These are phyloP conservation scores for Hofmannophila pseudospretella DNA, from an alignment of 2,888 invertebrate species.

Conservation along the genomic window DNA sequence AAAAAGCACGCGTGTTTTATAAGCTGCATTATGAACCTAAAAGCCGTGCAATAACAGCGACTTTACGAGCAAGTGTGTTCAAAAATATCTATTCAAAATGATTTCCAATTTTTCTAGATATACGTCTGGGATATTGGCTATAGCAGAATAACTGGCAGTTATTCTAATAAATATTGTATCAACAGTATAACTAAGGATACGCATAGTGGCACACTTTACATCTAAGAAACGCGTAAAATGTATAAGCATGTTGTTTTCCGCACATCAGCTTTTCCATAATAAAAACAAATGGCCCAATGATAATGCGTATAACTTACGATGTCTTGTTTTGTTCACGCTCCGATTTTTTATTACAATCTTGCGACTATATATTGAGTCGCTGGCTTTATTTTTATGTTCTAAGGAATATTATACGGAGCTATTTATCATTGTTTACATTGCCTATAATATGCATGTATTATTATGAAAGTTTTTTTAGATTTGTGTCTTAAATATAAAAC, in stretches of 20 bases:
- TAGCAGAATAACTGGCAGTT: too few relatives aligned
- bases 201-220: slow-evolving; percentile 3
- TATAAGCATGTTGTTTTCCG: slow-evolving; percentile 23
- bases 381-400: slow-evolving; percentile 11
- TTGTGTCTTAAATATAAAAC: too few relatives aligned
- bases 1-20: too few relatives aligned
- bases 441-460: background rate
- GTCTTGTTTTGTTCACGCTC: slow-evolving; percentile 45
- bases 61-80: too few relatives aligned
- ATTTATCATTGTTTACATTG: background rate
- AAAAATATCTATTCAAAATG: too few relatives aligned
- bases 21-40: too few relatives aligned
- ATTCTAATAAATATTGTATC: too few relatives aligned
- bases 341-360: slow-evolving; percentile 26
- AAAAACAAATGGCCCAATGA: slow-evolving; percentile 64
- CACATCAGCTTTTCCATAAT: slow-evolving; percentile 45
- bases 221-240: slow-evolving; percentile 20
- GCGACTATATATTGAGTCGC: slow-evolving; percentile 14
- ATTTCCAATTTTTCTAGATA: too few relatives aligned
- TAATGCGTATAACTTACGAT: slow-evolving; percentile 51
- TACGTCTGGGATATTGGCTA: too few relatives aligned
- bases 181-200: too few relatives aligned
- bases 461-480: too few relatives aligned
- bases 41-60: too few relatives aligned
- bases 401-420: background rate